phyloP scores from a whole-genome alignment of 1,140 invertebrate species.

The Himalopsyche phryganea region DNA sequence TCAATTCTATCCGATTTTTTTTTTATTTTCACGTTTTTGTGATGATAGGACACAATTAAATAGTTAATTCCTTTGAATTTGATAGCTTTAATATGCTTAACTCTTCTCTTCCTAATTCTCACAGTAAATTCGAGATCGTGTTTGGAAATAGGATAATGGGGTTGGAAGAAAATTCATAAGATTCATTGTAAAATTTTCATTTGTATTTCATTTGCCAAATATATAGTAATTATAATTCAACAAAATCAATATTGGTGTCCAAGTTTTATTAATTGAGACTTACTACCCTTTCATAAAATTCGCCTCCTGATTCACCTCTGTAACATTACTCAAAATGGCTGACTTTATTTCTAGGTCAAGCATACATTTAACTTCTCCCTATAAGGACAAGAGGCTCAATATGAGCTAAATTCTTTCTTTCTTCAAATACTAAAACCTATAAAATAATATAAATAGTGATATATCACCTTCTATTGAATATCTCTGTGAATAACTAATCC shows the following conservation, averaged over 20 bases:
- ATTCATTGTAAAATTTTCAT: conserved; percentile 19
- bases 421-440: conserved; percentile 32
- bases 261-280: conserved; percentile 7
- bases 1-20: no score
- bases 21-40: no score
- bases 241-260: conserved; percentile 18
- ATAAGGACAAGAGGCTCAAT: conserved; percentile 32
- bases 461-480: background rate
- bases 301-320: background rate
- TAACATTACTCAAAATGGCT: conserved; percentile 27
- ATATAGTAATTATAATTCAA: conserved; percentile 26
- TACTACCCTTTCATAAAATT: no score
- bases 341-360: conserved; percentile 23
- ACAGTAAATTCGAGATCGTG: no score
- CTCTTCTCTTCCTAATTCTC: no score
- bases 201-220: conserved; percentile 26
- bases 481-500: background rate
- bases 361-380: conserved; percentile 23
- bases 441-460: conserved; percentile 22
- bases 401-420: conserved; percentile 34
- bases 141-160: background rate
- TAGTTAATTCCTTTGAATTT: no score
- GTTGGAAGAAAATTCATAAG: background rate
- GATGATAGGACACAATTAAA: no score
- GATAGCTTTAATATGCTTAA: no score